Evolutionary conservation across 2,113 vertebrate species (phyloP).

Genomic region (Hippopotamus amphibius): DNA sequence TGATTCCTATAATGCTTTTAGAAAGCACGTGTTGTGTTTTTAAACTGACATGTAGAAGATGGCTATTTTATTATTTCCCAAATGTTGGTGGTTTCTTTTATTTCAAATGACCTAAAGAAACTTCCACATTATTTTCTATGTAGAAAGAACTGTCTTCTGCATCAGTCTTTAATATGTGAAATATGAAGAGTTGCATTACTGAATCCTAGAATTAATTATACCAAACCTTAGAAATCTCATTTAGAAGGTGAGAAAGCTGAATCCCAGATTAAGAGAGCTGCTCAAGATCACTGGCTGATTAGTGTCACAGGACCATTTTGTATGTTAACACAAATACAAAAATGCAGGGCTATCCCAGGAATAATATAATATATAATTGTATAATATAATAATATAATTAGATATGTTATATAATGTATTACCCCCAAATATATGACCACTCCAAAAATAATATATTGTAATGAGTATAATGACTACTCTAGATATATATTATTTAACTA

Average conservation of each 20-base stretch:
- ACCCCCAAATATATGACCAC: background rate
- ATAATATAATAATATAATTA: conserved; percentile 15
- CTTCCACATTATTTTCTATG: background rate
- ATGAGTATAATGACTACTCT: background rate
- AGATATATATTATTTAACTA: background rate
- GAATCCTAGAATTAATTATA: background rate
- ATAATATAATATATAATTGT: background rate
- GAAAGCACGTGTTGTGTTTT: conserved; percentile 46
- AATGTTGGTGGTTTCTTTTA: background rate
- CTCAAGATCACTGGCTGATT: background rate
- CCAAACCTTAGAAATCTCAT: conserved; percentile 32
- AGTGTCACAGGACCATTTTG: background rate
- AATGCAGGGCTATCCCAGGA: background rate
- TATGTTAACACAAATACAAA: conserved; percentile 30
- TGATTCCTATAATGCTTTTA: background rate
- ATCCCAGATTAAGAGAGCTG: background rate
- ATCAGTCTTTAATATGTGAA: background rate
- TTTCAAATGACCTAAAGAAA: conserved; percentile 12
- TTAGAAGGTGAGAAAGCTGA: conserved; percentile 17
- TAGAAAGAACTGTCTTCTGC: conserved; percentile 9
- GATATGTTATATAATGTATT: background rate
- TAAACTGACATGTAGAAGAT: background rate
- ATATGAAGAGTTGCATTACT: background rate
- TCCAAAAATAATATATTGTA: background rate
- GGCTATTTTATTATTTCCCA: background rate